Conservation (phyloP, 2,888 invertebrate genomes). For the Scelioninae gen. 1 region DNA sequence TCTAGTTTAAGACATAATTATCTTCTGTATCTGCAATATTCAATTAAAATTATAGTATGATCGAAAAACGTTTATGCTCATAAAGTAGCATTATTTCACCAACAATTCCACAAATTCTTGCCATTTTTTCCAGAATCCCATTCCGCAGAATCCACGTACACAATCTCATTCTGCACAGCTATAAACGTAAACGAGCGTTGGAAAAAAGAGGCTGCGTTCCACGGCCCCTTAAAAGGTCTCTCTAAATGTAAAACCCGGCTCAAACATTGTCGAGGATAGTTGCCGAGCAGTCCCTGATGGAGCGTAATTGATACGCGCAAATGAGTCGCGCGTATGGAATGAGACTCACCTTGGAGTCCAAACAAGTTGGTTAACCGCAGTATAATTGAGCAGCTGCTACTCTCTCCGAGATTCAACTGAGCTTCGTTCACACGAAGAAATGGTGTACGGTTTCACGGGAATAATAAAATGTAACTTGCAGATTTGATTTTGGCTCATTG, state of each 20-base stretch:
- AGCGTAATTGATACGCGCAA: slow-evolving; percentile 47
- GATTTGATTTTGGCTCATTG: slow-evolving; percentile 49
- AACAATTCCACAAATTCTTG: background rate
- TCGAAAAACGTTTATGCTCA: too few species aligned
- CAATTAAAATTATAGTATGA: too few species aligned
- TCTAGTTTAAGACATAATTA: too few species aligned
- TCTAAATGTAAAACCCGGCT: slow-evolving; percentile 48
- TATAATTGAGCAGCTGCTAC: slow-evolving; percentile 50
- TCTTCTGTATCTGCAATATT: too few species aligned
- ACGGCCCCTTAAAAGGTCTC: slow-evolving; percentile 28
- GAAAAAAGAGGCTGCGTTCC: slow-evolving; percentile 29
- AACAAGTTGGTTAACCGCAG: slow-evolving; percentile 47
- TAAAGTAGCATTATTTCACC: too few species aligned
- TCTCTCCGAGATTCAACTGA: slow-evolving; percentile 2
- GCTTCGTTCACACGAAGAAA: background rate
- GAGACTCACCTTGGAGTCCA: slow-evolving; percentile 1
- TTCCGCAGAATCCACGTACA: slow-evolving; percentile 34
- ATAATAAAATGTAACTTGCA: slow-evolving; percentile 46
- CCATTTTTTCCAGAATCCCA: slow-evolving; percentile 12
- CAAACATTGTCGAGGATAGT: slow-evolving; percentile 1
- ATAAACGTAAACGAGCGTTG: slow-evolving; percentile 32
- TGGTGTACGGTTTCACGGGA: background rate
- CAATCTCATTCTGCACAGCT: slow-evolving; percentile 35
- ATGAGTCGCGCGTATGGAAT: slow-evolving; percentile 24
- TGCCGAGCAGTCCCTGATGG: slow-evolving; percentile 17